phyloP scores from a whole-genome alignment of 2,888 invertebrate genomes.

The Philonicus albiceps region DNA sequence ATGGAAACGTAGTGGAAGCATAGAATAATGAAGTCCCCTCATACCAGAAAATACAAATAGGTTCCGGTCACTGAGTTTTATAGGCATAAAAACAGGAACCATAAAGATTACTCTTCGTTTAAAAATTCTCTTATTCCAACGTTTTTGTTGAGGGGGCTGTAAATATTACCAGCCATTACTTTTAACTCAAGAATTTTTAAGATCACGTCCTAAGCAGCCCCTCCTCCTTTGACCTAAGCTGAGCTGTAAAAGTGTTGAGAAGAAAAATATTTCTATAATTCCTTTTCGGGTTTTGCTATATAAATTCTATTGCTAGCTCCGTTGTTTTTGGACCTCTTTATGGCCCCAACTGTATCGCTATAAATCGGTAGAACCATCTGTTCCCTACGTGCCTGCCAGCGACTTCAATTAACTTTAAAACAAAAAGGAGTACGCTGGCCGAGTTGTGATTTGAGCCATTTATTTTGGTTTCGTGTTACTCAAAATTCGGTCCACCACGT shows the following conservation, averaged over 20 bases:
- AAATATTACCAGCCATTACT: not conserved
- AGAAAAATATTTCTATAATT: not conserved
- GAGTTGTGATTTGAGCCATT: not conserved
- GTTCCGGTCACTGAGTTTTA: not conserved
- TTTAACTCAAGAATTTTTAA: not conserved
- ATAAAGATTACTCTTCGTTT: not conserved
- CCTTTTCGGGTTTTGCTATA: not conserved
- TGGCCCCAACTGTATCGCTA: not conserved
- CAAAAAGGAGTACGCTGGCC: not conserved
- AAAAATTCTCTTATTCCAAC: not conserved
- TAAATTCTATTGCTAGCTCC: not conserved
- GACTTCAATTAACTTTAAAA: conserved; percentile 14
- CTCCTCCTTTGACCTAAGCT: not conserved
- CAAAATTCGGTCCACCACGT: conserved; percentile 1
- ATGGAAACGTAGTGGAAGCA: not conserved
- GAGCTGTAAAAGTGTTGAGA: not conserved
- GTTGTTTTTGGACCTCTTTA: not conserved
- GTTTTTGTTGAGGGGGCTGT: not conserved
- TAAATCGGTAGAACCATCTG: conserved; percentile 4
- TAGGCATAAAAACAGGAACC: not conserved
- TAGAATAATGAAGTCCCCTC: not conserved
- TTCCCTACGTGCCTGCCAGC: not conserved
- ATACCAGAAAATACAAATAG: not conserved
- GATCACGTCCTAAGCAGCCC: not conserved
- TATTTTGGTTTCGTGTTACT: conserved; percentile 21